Conservation (phyloP, 2,797 vertebrate genomes). For the Ctenopoma kingsleyae region DNA sequence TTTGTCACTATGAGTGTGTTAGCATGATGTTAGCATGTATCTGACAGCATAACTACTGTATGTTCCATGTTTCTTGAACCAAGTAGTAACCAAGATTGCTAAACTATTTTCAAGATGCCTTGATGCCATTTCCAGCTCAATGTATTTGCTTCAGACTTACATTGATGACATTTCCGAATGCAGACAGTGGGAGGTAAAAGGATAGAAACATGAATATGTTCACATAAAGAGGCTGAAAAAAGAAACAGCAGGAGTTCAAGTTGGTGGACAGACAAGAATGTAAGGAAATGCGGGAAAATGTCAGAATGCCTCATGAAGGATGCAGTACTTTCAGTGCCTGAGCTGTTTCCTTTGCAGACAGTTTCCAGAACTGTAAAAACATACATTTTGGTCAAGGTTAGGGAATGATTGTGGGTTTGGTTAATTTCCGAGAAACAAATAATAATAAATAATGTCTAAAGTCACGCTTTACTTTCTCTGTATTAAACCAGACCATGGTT, state of each 20-base stretch:
- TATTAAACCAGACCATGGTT: too few relatives aligned
- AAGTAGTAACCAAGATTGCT: too few relatives aligned
- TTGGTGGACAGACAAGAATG: conserved; percentile 4
- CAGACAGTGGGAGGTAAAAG: background rate
- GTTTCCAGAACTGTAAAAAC: too few relatives aligned
- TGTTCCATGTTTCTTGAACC: too few relatives aligned
- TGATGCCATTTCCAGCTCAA: background rate
- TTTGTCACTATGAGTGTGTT: too few relatives aligned
- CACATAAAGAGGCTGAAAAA: background rate
- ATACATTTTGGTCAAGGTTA: too few relatives aligned
- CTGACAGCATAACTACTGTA: too few relatives aligned
- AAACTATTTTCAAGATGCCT: background rate
- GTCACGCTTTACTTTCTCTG: too few relatives aligned
- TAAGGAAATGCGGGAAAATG: background rate
- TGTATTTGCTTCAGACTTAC: background rate
- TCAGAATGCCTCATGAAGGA: background rate
- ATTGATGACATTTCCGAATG: conserved; percentile 9
- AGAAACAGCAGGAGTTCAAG: background rate
- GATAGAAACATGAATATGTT: conserved; percentile 9
- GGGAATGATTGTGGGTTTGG: too few relatives aligned
- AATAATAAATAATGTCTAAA: too few relatives aligned
- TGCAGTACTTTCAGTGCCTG: background rate
- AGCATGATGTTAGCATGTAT: too few relatives aligned
- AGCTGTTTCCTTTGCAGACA: background rate
- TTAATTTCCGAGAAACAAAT: too few relatives aligned